phyloP scores from a whole-genome alignment of 2,888 invertebrate genomes.

The Phalangium opilio region DNA sequence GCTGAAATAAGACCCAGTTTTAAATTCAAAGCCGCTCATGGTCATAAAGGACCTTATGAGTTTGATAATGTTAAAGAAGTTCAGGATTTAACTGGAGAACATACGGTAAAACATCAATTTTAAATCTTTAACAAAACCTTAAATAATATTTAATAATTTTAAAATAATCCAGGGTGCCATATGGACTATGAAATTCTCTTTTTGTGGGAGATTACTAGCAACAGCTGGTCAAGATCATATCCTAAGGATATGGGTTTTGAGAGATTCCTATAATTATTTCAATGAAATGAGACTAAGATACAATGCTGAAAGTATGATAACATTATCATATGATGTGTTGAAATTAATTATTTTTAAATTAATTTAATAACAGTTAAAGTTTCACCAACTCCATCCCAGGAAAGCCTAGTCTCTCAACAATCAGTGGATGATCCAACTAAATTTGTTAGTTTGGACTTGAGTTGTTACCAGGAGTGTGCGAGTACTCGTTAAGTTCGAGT shows the following conservation, averaged over 20 bases:
- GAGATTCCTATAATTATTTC: slow-evolving; percentile 78
- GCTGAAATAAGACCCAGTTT: slow-evolving; percentile 23
- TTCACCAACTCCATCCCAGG: slow-evolving; percentile 82
- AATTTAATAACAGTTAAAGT: slow-evolving; percentile 27
- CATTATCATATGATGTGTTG: no score
- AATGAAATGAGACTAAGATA: slow-evolving; percentile 82
- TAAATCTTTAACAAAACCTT: no score
- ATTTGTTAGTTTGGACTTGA: slow-evolving; percentile 12
- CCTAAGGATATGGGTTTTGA: slow-evolving; percentile 83
- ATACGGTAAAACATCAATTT: slow-evolving; percentile 58
- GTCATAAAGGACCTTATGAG: slow-evolving; percentile 93
- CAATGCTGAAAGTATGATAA: slow-evolving; percentile 11
- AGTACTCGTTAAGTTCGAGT: no score
- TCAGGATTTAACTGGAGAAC: slow-evolving; percentile 61
- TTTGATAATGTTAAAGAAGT: slow-evolving; percentile 82
- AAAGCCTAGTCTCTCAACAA: slow-evolving; percentile 67
- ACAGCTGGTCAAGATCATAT: slow-evolving; percentile 94
- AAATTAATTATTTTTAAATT: neutral
- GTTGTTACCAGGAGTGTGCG: no score
- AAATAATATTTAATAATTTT: slow-evolving; percentile 9
- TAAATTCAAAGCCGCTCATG: slow-evolving; percentile 64
- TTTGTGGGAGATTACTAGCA: slow-evolving; percentile 75
- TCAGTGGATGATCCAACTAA: slow-evolving; percentile 32
- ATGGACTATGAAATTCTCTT: slow-evolving; percentile 98
- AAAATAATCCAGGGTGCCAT: slow-evolving; percentile 51